Conservation (phyloP, 2,888 invertebrate genomes). For the Heliconius sara region DNA sequence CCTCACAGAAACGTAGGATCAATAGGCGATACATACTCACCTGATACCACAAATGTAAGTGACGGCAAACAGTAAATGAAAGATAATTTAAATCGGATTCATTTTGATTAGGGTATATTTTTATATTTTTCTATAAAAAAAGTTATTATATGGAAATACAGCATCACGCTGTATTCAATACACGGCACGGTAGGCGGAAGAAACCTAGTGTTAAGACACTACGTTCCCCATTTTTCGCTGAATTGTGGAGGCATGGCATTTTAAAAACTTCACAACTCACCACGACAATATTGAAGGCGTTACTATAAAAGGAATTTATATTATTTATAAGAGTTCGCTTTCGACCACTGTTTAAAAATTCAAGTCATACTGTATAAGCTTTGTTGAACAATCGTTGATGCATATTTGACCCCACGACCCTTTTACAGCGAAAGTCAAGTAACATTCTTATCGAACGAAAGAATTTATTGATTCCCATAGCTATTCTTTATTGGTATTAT, state of each 20-base stretch:
- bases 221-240: no score
- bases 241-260: not conserved
- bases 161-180: no score
- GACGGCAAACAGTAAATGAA: not conserved
- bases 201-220: no score
- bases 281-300: not conserved
- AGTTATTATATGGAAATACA: no score
- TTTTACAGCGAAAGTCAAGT: slow-evolving; percentile 57
- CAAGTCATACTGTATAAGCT: slow-evolving; percentile 27
- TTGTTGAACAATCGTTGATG: slow-evolving; percentile 30
- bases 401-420: slow-evolving; percentile 49
- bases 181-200: no score
- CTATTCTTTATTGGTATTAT: slow-evolving; percentile 40
- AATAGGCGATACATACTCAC: slow-evolving; percentile 24
- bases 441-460: slow-evolving; percentile 49
- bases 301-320: not conserved
- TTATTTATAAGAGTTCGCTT: not conserved
- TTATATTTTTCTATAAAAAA: no score
- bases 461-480: slow-evolving; percentile 48
- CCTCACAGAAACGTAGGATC: slow-evolving; percentile 35
- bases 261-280: not conserved
- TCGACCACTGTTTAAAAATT: slow-evolving; percentile 26
- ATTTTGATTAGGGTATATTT: not conserved
- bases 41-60: slow-evolving; percentile 18
- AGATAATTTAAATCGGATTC: not conserved